Conservation (phyloP, 1,140 invertebrate species). For the Saxidomus purpurata region DNA sequence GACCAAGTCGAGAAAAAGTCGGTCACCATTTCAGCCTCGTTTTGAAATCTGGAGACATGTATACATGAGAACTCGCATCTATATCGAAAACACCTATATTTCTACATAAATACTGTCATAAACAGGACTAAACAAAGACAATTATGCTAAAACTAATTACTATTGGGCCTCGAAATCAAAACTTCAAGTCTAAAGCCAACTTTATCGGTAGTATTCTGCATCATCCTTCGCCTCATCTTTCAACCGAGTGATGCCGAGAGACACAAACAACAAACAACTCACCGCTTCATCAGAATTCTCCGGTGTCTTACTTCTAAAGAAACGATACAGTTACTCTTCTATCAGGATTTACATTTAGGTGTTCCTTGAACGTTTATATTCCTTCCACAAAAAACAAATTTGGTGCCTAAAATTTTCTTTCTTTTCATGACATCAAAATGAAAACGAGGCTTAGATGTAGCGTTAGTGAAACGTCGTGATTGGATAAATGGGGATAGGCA, state of each 20-base stretch:
- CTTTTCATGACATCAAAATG: conserved; percentile 8
- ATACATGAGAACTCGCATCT: neutral
- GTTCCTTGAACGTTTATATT: neutral
- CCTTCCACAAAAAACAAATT: no score
- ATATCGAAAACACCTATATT: no score
- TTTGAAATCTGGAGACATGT: neutral
- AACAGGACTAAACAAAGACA: no score
- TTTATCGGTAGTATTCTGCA: no score
- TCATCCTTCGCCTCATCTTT: no score
- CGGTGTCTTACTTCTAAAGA: neutral
- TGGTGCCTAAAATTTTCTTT: no score
- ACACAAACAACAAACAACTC: conserved; percentile 27
- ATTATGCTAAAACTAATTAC: no score
- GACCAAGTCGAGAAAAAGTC: neutral
- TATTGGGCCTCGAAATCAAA: no score
- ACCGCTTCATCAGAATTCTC: conserved; percentile 35
- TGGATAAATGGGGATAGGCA: neutral
- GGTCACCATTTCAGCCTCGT: conserved; percentile 5
- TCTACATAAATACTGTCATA: no score
- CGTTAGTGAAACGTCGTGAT: neutral
- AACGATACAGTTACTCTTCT: no score
- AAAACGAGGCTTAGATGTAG: conserved; percentile 30
- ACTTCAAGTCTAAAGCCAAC: no score
- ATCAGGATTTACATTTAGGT: neutral
- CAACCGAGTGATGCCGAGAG: conserved; percentile 12